Evolutionary conservation across 2,113 vertebrate genomes (phyloP).

Genomic region (Salvator merianae): DNA sequence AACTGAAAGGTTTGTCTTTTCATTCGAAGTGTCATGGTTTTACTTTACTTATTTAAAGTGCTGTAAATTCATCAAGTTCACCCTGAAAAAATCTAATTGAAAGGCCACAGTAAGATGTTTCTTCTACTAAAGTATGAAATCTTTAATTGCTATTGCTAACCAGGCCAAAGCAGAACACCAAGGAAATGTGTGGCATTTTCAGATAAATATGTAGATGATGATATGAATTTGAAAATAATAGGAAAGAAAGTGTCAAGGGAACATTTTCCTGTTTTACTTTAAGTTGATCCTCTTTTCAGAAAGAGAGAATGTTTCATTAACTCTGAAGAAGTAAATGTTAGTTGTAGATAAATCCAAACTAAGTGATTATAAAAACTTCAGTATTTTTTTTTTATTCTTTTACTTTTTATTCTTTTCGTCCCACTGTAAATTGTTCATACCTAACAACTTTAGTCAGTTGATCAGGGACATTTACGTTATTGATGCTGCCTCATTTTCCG

Average conservation of each 20-base stretch:
- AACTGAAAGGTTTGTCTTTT: neutral
- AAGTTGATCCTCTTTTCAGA: neutral
- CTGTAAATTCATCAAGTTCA: neutral
- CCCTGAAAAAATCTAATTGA: neutral
- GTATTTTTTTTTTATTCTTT: no score
- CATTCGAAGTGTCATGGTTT: neutral
- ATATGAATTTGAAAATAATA: neutral
- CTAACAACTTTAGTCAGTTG: no score
- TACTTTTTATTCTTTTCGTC: no score
- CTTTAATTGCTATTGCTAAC: neutral
- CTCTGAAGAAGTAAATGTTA: no score
- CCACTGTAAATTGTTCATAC: no score
- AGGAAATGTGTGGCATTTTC: conserved; percentile 1
- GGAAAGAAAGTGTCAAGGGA: neutral
- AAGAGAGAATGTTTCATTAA: neutral
- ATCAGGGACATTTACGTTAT: no score
- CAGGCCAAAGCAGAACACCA: neutral
- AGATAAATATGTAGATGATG: conserved; percentile 10
- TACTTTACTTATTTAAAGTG: neutral
- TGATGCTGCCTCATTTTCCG: no score
- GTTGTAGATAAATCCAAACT: no score
- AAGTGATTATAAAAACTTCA: no score
- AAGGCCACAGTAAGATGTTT: neutral
- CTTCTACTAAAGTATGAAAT: neutral
- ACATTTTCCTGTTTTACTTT: neutral